phyloP scores from a whole-genome alignment of 2,113 vertebrate genomes.

The Athene cunicularia region DNA sequence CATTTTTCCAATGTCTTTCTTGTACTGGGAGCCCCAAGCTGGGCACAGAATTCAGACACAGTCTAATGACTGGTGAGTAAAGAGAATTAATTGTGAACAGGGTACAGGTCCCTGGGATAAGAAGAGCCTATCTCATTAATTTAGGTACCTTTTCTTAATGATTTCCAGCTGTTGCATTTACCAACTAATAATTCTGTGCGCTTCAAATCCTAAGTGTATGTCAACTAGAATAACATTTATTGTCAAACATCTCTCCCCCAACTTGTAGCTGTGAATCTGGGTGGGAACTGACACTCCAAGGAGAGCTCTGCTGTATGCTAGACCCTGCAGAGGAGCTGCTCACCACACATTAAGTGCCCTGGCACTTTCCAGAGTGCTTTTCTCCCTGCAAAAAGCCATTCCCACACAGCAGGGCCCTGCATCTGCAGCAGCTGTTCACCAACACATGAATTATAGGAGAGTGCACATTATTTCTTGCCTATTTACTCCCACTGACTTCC shows the following conservation, averaged over 20 bases:
- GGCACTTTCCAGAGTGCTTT: not conserved
- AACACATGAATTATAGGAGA: not conserved
- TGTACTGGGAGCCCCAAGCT: not conserved
- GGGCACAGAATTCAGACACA: not conserved
- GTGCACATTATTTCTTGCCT: not conserved
- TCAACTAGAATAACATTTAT: not conserved
- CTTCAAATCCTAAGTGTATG: not conserved
- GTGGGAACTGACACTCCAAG: not conserved
- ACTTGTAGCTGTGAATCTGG: not conserved
- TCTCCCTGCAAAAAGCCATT: not conserved
- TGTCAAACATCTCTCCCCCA: not conserved
- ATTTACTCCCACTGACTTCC: not conserved
- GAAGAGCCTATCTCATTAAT: not conserved
- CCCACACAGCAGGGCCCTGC: rapidly evolving
- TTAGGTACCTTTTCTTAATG: not conserved
- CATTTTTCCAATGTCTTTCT: not conserved
- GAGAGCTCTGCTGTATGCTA: not conserved
- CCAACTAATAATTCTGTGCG: not conserved
- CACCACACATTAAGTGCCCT: not conserved
- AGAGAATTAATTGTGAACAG: not conserved
- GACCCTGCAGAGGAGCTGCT: not conserved
- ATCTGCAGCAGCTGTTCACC: not conserved
- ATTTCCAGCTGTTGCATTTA: not conserved
- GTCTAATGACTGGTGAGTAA: not conserved
- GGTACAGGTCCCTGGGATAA: not conserved